These are phyloP conservation scores for Myotis vivesi DNA, from an alignment of 2,797 vertebrate genomes.

Conservation along the genomic window DNA sequence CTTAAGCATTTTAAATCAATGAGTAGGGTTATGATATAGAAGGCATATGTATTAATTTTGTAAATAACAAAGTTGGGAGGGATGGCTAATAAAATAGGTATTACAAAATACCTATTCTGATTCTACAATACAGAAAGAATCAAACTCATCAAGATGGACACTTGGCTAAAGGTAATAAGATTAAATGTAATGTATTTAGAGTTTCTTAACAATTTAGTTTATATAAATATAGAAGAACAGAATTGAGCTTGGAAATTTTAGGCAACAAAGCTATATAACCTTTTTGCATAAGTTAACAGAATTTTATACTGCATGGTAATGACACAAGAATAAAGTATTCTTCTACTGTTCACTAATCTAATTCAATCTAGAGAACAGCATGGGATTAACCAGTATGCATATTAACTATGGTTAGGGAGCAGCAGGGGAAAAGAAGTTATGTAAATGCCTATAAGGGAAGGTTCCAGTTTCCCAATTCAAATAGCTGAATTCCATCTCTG, in stretches of 20 bases:
- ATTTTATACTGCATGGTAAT: background rate
- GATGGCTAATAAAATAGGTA: constrained; percentile 3
- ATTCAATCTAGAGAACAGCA: constrained; percentile 43
- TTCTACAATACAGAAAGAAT: background rate
- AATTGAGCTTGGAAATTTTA: constrained; percentile 34
- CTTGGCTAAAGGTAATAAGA: background rate
- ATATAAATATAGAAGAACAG: background rate
- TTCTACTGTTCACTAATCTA: constrained; percentile 52
- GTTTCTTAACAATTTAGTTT: background rate
- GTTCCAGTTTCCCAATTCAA: too few relatives aligned
- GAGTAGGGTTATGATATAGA: constrained; percentile 16
- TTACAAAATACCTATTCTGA: too few relatives aligned
- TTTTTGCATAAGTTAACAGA: constrained; percentile 49
- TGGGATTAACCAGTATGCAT: constrained; percentile 34
- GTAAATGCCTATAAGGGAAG: too few relatives aligned
- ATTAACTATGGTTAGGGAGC: background rate
- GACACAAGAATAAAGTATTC: constrained; percentile 53
- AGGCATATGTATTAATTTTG: background rate
- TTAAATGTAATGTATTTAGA: background rate
- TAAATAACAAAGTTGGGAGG: background rate
- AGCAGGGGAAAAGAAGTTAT: too few relatives aligned
- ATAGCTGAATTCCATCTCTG: too few relatives aligned
- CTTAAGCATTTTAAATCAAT: background rate
- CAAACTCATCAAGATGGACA: background rate
- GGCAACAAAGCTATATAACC: background rate